Conservation (phyloP, 2,113 vertebrate genomes). For the Dendrocopos noguchii region DNA sequence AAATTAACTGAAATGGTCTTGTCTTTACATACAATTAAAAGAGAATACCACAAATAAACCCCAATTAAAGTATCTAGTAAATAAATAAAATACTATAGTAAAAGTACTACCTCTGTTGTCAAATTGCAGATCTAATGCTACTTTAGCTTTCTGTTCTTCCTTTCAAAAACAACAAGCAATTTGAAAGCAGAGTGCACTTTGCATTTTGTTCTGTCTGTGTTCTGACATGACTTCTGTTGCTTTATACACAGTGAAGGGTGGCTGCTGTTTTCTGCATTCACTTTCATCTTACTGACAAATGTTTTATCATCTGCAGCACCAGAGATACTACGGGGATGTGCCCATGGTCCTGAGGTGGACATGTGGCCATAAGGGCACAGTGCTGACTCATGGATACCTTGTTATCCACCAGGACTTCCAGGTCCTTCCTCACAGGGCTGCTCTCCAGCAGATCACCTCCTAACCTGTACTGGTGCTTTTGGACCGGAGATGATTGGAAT, state of each 20-base stretch:
- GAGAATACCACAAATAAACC: not conserved
- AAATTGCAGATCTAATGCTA: not conserved
- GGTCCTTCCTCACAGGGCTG: no score
- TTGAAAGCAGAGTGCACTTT: not conserved
- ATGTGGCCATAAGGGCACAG: conserved; percentile 73
- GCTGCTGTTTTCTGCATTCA: not conserved
- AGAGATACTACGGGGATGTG: conserved; percentile 86
- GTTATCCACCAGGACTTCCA: no score
- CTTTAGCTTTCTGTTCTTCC: not conserved
- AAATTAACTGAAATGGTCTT: not conserved
- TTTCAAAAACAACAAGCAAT: not conserved
- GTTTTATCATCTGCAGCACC: conserved; percentile 78
- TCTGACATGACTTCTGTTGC: not conserved
- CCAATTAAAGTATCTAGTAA: not conserved
- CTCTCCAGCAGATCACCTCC: no score
- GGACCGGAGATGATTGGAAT: no score
- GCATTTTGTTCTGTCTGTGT: not conserved
- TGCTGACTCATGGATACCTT: no score
- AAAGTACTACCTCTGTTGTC: not conserved
- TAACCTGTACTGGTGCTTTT: no score
- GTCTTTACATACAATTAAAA: not conserved
- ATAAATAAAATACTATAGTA: not conserved
- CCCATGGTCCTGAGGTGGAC: conserved; percentile 90
- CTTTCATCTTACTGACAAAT: conserved; percentile 12
- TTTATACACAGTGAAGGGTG: not conserved